Base-by-base conservation (phyloP, 2,113 vertebrate species). In the Poecile atricapillus region DNA sequence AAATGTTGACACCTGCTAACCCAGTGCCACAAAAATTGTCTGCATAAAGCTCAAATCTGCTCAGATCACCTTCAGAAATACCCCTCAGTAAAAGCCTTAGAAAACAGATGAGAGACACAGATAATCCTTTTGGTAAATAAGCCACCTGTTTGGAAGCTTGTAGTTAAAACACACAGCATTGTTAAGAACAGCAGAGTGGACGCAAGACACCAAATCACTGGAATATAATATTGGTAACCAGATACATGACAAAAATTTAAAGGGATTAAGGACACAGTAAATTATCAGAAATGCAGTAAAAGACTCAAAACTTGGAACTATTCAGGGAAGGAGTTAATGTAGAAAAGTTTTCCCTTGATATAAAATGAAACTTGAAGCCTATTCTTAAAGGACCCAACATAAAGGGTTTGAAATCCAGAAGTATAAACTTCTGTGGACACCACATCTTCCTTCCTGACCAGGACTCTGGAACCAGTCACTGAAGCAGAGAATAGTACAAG, bases 71-170 rank as follows among this genome's bases (percentile, higher is more conserved):
- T 85, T 95, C 86, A 93, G 87, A 91, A 89, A 82, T 14, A 11
- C 31, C 68, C 76, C 67, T 94, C 83, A 55, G 33, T 50, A 95
- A 95, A 92, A 95, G 89, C 89, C 83, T 96, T 85, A 92, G 90
- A 93, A 95, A 95, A 94, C 93, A 96, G 76, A 94, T 71, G 89
- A 94, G 87, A 82, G 89, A 92, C 76, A 79, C 2, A 83, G 91
- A 71, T 69, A 88, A 97, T 94, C 65, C 65, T 87, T 90, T 92
- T 80, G 73, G 89, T 96, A 96, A 94, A 81, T 84, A 94, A 95
- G 69, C 73, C 93, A 96, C 67, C 93, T 95, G 94, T 77, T 92
- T 95, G 83, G 65, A 89, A 84, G 33, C 44, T 69, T 92, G 74
- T 67, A 91, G 50, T 55, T 87, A 79, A 94, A 93, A 80, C 43